Conservation (phyloP, 2,888 invertebrate species). For the Apodemia zela region DNA sequence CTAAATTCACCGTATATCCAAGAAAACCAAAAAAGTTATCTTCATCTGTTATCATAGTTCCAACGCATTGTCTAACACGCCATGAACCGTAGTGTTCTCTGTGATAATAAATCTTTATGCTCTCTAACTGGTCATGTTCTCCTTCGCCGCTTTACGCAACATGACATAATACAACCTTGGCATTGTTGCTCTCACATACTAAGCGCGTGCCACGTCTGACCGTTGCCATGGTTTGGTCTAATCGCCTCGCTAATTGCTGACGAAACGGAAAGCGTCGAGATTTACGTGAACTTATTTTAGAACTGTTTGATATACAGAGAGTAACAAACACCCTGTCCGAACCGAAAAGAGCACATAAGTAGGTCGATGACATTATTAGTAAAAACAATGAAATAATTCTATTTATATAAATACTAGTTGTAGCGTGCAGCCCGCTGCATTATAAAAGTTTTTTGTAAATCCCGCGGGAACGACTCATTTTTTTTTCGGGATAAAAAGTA, state of each 20-base stretch:
- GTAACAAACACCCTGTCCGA: too few relatives aligned
- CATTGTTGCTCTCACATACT: constrained; percentile 64
- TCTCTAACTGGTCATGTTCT: constrained; percentile 30
- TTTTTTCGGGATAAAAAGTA: too few relatives aligned
- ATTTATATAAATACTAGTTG: too few relatives aligned
- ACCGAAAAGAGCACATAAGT: too few relatives aligned
- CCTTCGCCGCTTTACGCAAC: constrained; percentile 44
- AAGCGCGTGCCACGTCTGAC: constrained; percentile 43
- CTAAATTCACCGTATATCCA: too few relatives aligned
- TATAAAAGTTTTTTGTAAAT: too few relatives aligned
- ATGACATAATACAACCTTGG: constrained; percentile 61
- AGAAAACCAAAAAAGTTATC: too few relatives aligned
- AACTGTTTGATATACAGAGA: not conserved
- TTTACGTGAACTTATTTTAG: not conserved
- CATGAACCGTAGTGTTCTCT: not conserved
- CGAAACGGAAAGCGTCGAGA: constrained; percentile 1
- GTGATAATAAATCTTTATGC: constrained; percentile 22
- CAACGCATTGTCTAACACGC: not conserved
- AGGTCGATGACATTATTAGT: too few relatives aligned
- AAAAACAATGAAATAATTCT: too few relatives aligned
- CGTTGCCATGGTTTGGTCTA: constrained; percentile 4
- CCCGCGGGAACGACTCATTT: too few relatives aligned
- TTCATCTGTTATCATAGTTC: not conserved
- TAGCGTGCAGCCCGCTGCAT: too few relatives aligned
- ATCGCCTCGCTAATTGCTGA: constrained; percentile 11